Evolutionary conservation across 2,888 invertebrate species (phyloP).

Genomic region (Campopleginae sp.): DNA sequence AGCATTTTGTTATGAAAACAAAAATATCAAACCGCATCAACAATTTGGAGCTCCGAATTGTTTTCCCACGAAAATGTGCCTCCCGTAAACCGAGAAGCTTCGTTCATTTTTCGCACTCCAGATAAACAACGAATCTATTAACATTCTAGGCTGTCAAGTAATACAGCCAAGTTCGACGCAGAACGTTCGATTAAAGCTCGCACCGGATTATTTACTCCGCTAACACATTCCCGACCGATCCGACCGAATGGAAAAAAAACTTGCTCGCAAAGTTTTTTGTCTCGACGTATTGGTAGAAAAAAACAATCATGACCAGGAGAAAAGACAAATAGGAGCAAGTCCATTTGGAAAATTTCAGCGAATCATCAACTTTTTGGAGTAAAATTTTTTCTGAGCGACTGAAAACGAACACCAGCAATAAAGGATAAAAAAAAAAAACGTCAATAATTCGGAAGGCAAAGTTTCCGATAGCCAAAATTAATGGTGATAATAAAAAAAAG

Average conservation of each 20-base stretch:
- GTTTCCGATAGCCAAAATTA: neutral
- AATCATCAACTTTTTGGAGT: neutral
- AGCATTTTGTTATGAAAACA: neutral
- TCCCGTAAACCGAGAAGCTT: neutral
- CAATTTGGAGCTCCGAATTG: neutral
- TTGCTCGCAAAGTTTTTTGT: conserved; percentile 27
- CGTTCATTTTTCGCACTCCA: conserved; percentile 37
- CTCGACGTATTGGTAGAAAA: conserved; percentile 11
- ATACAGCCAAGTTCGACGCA: conserved; percentile 30
- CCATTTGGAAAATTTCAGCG: neutral
- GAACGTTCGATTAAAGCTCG: conserved; percentile 56
- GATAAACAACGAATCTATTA: conserved; percentile 53
- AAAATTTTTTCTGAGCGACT: neutral
- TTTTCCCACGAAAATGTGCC: neutral
- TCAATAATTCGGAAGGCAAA: neutral
- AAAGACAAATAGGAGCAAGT: neutral
- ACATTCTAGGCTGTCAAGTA: conserved; percentile 40
- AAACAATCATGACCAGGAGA: neutral
- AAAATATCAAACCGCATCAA: neutral
- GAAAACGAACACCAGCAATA: neutral
- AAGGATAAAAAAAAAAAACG: neutral
- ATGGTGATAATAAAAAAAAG: neutral
- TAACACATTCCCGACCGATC: conserved; percentile 38
- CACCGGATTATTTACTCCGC: conserved; percentile 58
- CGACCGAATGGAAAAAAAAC: conserved; percentile 24